These are phyloP conservation scores for Hedychridium roseum DNA, from an alignment of 2,888 invertebrate species.

Conservation along the genomic window DNA sequence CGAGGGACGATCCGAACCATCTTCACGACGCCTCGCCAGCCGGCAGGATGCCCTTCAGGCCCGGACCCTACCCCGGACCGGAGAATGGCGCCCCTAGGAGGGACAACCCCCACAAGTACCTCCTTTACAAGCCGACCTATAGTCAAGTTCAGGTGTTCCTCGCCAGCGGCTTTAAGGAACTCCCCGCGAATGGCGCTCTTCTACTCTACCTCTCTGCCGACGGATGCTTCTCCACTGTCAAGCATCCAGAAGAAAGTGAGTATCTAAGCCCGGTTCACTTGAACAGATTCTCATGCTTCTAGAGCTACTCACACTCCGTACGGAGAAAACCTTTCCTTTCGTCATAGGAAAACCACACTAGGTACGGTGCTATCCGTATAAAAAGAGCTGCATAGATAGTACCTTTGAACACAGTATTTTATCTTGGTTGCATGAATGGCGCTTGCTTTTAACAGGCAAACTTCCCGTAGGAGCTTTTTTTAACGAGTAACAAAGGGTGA, in stretches of 20 bases:
- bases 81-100: constrained; percentile 80
- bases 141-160: constrained; percentile 93
- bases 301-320: too few species aligned
- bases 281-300: background rate
- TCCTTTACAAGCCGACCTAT: constrained; percentile 93
- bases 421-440: too few species aligned
- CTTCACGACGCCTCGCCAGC: constrained; percentile 77
- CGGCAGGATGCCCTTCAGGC: constrained; percentile 70
- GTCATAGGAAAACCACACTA: too few species aligned
- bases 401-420: too few species aligned
- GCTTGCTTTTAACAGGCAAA: too few species aligned
- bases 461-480: too few species aligned
- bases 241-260: constrained; percentile 90
- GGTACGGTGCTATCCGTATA: too few species aligned
- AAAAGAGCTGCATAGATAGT: too few species aligned
- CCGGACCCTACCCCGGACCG: constrained; percentile 67
- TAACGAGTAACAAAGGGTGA: too few species aligned
- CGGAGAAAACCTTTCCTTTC: too few species aligned
- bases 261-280: constrained; percentile 30
- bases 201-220: constrained; percentile 94
- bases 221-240: constrained; percentile 82
- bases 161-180: constrained; percentile 90
- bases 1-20: constrained; percentile 82
- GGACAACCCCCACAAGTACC: constrained; percentile 96
- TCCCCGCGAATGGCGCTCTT: constrained; percentile 89